Evolutionary conservation across 2,113 vertebrate genomes (phyloP).

Genomic region (Casuarius casuarius): DNA sequence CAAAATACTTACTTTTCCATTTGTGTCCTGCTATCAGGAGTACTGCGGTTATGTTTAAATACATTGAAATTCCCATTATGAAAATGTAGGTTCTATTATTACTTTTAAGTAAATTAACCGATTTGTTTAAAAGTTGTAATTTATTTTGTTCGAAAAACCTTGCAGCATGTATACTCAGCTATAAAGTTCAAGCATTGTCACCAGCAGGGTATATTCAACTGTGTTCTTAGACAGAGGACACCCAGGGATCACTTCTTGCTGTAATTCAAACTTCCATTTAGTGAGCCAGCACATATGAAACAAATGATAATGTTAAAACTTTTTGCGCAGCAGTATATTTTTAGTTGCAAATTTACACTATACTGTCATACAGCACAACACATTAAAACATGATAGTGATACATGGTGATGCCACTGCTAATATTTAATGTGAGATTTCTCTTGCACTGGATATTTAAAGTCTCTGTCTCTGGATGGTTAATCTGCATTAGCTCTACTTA

Average conservation of each 20-base stretch:
- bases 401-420: background rate
- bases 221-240: background rate
- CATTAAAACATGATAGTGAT: background rate
- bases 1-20: background rate
- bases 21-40: background rate
- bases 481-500: conserved; percentile 38
- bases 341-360: background rate
- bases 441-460: background rate
- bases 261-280: background rate
- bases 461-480: background rate
- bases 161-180: background rate
- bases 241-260: background rate
- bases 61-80: background rate
- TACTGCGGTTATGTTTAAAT: background rate
- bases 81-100: background rate
- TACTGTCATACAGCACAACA: background rate
- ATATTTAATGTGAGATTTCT: background rate
- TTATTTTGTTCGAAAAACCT: background rate
- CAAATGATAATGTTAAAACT: background rate
- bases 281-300: background rate
- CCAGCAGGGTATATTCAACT: background rate
- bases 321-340: background rate
- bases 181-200: background rate
- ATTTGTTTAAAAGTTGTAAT: background rate
- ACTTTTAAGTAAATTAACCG: background rate